A percentile compares a stretch with the other conserved stretches of the same genome.
phyloP scores from a whole-genome alignment of 2,113 vertebrate species.

The Heteronetta atricapilla region DNA sequence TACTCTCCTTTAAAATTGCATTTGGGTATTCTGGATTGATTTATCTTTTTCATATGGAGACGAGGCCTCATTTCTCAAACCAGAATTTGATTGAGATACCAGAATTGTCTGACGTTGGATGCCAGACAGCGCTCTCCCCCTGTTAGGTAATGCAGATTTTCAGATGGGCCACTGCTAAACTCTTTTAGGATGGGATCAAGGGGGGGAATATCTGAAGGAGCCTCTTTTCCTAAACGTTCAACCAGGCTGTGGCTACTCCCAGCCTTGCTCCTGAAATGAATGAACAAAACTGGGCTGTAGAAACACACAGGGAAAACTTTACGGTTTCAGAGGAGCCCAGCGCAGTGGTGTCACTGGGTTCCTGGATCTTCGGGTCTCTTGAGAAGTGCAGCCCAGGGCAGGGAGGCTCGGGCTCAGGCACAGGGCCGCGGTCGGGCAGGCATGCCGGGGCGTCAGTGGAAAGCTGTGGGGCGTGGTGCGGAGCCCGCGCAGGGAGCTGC shows the following conservation, averaged over 20 bases:
- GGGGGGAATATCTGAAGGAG: neutral
- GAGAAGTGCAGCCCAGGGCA: neutral
- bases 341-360: neutral
- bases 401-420: neutral
- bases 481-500: neutral
- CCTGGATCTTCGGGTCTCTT: neutral
- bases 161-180: neutral
- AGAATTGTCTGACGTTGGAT: neutral
- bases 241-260: neutral
- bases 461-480: neutral
- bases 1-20: conserved; percentile 6
- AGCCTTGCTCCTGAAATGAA: neutral
- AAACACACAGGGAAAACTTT: fast-evolving
- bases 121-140: neutral
- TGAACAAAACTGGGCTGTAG: neutral
- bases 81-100: neutral
- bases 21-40: conserved; percentile 36
- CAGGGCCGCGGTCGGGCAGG: neutral
- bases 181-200: neutral
- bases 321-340: neutral
- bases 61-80: neutral
- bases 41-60: conserved; percentile 33
- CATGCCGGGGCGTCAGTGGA: neutral
- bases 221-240: neutral
- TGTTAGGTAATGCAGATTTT: neutral